phyloP scores from a whole-genome alignment of 2,797 vertebrate genomes.

The Cyprinella venusta region DNA sequence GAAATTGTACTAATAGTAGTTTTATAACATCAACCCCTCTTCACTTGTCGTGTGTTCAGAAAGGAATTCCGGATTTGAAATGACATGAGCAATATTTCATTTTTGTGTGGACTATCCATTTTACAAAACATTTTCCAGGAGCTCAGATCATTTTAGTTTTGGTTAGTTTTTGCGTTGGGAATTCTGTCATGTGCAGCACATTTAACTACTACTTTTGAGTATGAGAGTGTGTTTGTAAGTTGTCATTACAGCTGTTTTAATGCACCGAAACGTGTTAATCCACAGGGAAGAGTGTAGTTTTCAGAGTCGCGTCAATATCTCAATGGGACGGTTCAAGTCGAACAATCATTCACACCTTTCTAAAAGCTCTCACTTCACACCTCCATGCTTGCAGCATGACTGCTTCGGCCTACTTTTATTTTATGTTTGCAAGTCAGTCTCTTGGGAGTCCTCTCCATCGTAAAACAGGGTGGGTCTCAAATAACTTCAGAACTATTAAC shows the following conservation, averaged over 20 bases:
- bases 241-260: slow-evolving; percentile 17
- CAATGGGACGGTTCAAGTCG: neutral
- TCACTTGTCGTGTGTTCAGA: neutral
- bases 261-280: slow-evolving; percentile 12
- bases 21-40: neutral
- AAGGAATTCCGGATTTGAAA: too few relatives aligned
- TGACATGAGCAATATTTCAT: neutral
- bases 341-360: slow-evolving; percentile 40
- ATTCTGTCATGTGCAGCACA: neutral
- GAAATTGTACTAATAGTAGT: neutral
- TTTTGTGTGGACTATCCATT: neutral
- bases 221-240: neutral
- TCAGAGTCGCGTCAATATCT: slow-evolving; percentile 13
- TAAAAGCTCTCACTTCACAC: slow-evolving; percentile 45
- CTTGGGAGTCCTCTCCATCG: neutral
- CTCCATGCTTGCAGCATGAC: neutral
- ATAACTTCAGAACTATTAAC: neutral
- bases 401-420: slow-evolving; percentile 2
- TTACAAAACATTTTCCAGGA: neutral
- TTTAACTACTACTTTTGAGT: neutral
- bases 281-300: slow-evolving; percentile 17
- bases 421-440: slow-evolving; percentile 28
- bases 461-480: slow-evolving; percentile 11
- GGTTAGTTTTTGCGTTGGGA: neutral
- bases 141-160: neutral